Evolutionary conservation across 2,797 vertebrate genomes (phyloP), one percentile per base, ranked within the genome.

Genomic region (Heterohyrax brucei): DNA sequence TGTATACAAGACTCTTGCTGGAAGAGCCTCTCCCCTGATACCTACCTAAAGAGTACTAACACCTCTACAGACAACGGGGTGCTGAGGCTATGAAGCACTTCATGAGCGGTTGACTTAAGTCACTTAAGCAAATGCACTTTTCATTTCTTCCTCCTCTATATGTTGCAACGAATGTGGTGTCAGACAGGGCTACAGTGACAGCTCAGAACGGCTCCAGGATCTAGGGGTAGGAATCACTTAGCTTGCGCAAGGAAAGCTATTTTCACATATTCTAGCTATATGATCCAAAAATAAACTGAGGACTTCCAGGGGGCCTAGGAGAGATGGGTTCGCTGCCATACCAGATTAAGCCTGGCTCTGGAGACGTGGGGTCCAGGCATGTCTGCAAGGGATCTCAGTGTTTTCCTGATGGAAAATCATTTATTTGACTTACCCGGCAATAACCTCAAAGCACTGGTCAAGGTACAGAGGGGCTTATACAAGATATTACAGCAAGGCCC

Each of bases 251-350:
- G 73, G 84, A 96, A 95, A 96, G 94, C 93, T 95, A 96, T 95
- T 97, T 93, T 96, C 94, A 95, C 93, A 86, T 95, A 70, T 94
- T 94, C 93, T 96, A 24, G 84, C 96, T 82, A 91, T 26, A 81
- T 0, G n/a, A 80, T 75, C 82, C 88, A 95, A 96, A 97, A 97
- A 97, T 94, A 94, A 46, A 83, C 95, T 14, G 89, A 97, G 83
- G 86, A 33, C 92, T 94, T 96, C 76, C 82, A 84, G 87, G 83
- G 88, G 62, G 76, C 88, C 93, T 73, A 64, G 82, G 91, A 94
- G 91, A 86, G 30, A 26, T 86, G 66, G 85, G 84, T 91, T 53
- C 64, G 93, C 72, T 92, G 86, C 73, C 44, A 22, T 1, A 59
- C 19, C 19, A 91, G 53, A 53, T 68, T 16, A 89, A 95, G 80